Percentiles rank a stretch among this genome's conserved stretches.
phyloP scores from a whole-genome alignment of 1,140 invertebrate genomes.

The Dysdera silvatica region DNA sequence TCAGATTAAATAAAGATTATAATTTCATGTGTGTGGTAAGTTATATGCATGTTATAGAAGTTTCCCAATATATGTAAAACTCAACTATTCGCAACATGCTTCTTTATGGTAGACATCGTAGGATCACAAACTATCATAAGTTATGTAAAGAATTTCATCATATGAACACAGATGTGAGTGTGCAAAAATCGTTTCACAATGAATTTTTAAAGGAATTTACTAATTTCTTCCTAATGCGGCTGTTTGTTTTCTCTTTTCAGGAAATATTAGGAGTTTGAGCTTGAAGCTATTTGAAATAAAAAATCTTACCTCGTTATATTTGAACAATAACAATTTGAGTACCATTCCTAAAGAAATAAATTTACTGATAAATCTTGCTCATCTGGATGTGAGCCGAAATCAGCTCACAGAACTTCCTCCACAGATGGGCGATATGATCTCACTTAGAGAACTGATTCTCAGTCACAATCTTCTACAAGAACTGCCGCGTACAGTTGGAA shows the following conservation, averaged over 20 bases:
- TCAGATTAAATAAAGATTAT: no score
- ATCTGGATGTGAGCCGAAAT: slow-evolving; percentile 86
- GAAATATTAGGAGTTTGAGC: slow-evolving; percentile 84
- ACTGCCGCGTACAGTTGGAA: slow-evolving; percentile 93
- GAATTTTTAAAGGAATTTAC: no score
- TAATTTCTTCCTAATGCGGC: no score
- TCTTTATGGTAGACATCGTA: no score
- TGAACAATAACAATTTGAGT: slow-evolving; percentile 87
- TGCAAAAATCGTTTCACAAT: no score
- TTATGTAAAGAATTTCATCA: no score
- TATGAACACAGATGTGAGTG: no score
- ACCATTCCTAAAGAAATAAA: slow-evolving; percentile 81
- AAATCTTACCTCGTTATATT: slow-evolving; percentile 83
- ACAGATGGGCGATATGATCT: slow-evolving; percentile 89
- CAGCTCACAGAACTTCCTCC: slow-evolving; percentile 86
- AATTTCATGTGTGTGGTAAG: no score
- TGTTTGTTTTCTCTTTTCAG: slow-evolving; percentile 53
- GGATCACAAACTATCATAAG: no score
- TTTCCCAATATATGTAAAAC: no score
- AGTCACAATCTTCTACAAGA: slow-evolving; percentile 88
- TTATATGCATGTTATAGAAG: no score
- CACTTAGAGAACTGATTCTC: slow-evolving; percentile 84
- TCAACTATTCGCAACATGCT: no score
- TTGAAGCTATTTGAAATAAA: slow-evolving; percentile 79
- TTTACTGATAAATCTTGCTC: slow-evolving; percentile 68